A percentile compares a stretch with the other conserved stretches of the same genome.
Conservation (phyloP, 2,888 invertebrate species). For the Odontothrips loti region DNA sequence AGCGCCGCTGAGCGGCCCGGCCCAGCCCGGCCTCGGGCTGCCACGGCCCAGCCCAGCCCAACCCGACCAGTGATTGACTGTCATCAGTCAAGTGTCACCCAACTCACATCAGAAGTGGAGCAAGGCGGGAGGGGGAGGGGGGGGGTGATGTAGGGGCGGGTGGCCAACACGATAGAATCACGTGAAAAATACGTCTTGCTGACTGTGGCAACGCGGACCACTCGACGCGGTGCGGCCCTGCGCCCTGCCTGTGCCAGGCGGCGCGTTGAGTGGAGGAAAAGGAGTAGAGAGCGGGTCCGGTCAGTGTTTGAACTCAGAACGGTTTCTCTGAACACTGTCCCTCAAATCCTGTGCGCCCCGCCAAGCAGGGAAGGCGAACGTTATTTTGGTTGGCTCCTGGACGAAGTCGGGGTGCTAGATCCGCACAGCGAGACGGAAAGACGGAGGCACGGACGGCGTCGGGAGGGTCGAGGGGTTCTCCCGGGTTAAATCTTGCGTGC, state of each 20-base stretch:
- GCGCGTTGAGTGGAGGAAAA: no score
- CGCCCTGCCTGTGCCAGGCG: background rate
- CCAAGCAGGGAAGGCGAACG: no score
- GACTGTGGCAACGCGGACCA: background rate
- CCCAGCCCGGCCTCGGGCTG: background rate
- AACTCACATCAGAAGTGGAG: constrained; percentile 26
- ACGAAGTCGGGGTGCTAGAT: no score
- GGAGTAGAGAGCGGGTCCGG: no score
- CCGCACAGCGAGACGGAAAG: no score
- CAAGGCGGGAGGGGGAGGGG: background rate
- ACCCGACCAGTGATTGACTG: constrained; percentile 25
- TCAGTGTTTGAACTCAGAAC: no score
- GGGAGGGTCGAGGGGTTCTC: no score
- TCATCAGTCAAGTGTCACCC: constrained; percentile 24
- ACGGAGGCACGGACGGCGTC: no score
- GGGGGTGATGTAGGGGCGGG: background rate
- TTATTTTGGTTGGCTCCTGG: no score
- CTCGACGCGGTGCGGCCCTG: background rate
- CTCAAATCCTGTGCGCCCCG: no score
- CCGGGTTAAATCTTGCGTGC: constrained; percentile 16
- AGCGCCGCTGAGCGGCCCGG: no score
- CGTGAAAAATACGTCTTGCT: constrained; percentile 21
- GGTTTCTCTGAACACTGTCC: no score
- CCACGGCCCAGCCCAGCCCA: background rate
- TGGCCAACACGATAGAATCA: constrained; percentile 26